Conservation (phyloP, 2,797 vertebrate species). For the Setipinna tenuifilis region DNA sequence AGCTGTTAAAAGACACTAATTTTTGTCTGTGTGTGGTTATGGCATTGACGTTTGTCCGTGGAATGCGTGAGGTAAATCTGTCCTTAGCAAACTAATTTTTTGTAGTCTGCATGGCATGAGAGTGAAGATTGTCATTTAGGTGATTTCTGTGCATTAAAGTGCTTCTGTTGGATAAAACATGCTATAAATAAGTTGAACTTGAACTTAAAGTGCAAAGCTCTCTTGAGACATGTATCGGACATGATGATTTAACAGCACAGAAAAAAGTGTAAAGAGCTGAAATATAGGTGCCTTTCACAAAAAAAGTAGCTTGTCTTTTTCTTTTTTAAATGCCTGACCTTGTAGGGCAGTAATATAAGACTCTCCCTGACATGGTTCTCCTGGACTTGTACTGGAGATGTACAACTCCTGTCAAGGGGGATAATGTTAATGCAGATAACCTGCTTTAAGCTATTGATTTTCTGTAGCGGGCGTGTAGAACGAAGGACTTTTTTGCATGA, state of each 20-base stretch:
- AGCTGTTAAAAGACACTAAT: background rate
- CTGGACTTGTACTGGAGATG: background rate
- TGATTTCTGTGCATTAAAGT: background rate
- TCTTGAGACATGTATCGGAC: background rate
- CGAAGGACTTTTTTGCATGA: background rate
- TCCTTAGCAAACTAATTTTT: background rate
- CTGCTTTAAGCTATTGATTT: constrained; percentile 13
- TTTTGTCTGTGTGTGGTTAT: background rate
- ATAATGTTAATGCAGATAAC: constrained; percentile 12
- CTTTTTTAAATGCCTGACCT: background rate
- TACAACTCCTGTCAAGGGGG: background rate
- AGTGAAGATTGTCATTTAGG: background rate
- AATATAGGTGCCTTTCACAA: background rate
- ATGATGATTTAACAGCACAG: background rate
- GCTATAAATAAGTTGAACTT: too few species aligned
- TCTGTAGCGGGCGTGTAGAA: background rate
- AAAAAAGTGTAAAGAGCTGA: background rate
- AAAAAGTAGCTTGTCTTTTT: background rate
- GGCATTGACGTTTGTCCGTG: background rate
- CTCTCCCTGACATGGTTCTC: background rate
- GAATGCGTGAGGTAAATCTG: background rate
- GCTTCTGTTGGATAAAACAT: too few species aligned
- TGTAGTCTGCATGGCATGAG: background rate
- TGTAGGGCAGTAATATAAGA: background rate
- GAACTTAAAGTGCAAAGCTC: background rate